Base-by-base conservation (phyloP, 1,140 invertebrate genomes). In the Drosophila neocordata region DNA sequence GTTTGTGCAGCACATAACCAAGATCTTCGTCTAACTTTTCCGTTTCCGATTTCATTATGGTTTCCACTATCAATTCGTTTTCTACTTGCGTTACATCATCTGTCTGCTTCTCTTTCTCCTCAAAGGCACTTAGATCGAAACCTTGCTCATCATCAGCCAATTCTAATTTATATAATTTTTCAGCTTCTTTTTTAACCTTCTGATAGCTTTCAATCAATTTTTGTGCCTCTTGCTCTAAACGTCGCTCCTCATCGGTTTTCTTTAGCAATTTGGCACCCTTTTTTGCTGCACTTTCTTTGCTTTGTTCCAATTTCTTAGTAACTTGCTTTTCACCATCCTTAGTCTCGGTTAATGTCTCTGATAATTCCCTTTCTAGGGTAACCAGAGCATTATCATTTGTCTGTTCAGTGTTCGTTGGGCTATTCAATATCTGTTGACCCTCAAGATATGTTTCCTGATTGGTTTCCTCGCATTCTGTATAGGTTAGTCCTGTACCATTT, bases 171-270 rank as follows among this genome's bases (percentile, higher is more conserved):
- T 83, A 79, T 9, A 91, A 34, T 44, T 78, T 77, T 38, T 91
- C 89, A 0, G 89, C 87, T 27, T 91, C 89, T 53, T 91, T 91
- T 22, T 85, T 89, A 7, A 91, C 89, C 48, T 91, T 91, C 57
- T 91, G 89, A 69, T 91, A 91, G 59, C 89, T 91, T 20, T 91
- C 89, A 18, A 91, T 91, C 5, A 91, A 61, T 61, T 91, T 89
- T 13, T 91, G 89, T 2, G 89, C 89, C 73, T 91, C 89, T 65
- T 87, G 67, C 53, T 91, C 89, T 0, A 91, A 70, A 5, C 79
- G 82, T 2, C 83, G 75, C 58, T 91, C 89, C 24, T 90, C 89
- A 0, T 91, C 89, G 4, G 85, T 87, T 52, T 91, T 91, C 65
- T 90, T 90, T 0, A 90, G 61, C 1, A 90, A 24, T 62, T 87